phyloP scores from a whole-genome alignment of 1,140 invertebrate genomes.

The Aleiodes sp. region DNA sequence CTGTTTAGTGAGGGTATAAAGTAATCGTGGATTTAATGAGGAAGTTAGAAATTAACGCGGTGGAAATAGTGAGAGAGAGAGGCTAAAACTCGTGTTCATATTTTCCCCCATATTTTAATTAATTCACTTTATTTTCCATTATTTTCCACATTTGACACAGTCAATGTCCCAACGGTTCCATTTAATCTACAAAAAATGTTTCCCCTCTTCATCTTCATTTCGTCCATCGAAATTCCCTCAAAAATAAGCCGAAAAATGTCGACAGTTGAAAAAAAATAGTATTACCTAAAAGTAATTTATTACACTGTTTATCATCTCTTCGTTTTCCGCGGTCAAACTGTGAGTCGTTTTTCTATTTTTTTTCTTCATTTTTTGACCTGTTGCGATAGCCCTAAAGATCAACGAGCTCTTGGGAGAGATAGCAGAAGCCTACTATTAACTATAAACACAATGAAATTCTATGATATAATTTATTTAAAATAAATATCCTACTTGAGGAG shows the following conservation, averaged over 20 bases:
- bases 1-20: constrained; percentile 42
- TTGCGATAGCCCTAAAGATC: constrained; percentile 42
- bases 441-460: neutral
- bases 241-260: neutral
- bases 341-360: neutral
- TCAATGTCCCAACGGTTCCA: neutral
- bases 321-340: constrained; percentile 15
- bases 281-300: constrained; percentile 11
- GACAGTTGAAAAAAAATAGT: neutral
- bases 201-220: neutral
- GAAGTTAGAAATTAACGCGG: constrained; percentile 62
- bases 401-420: constrained; percentile 19
- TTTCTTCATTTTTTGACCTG: constrained; percentile 35
- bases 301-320: constrained; percentile 13
- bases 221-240: neutral
- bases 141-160: neutral
- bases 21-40: constrained; percentile 63
- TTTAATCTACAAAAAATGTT: too few species aligned
- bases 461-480: constrained; percentile 21
- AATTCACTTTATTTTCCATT: constrained; percentile 10
- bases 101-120: constrained; percentile 11
- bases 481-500: neutral
- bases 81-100: neutral
- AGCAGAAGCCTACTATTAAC: neutral
- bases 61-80: constrained; percentile 6